Evolutionary conservation across 1,140 invertebrate genomes (phyloP).

Genomic region (Drosophila auraria): DNA sequence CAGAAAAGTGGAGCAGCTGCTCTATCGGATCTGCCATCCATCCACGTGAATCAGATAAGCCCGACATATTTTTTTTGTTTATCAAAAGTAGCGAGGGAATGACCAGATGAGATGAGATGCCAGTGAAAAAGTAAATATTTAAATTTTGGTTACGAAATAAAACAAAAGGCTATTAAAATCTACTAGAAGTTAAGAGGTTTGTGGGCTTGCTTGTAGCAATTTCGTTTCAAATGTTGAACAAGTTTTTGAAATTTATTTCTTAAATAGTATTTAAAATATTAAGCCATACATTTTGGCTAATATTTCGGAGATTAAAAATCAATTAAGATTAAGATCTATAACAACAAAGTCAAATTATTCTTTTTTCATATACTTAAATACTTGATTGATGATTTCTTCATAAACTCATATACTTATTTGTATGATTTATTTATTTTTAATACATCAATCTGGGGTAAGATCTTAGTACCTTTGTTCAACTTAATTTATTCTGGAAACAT

Average conservation of each 20-base stretch:
- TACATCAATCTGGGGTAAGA: background rate
- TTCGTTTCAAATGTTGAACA: background rate
- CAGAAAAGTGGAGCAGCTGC: constrained; percentile 39
- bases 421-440: background rate
- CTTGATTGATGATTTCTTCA: background rate
- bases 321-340: background rate
- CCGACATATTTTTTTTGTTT: constrained; percentile 15
- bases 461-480: background rate
- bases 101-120: constrained; percentile 25
- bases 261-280: background rate
- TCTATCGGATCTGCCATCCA: constrained; percentile 2
- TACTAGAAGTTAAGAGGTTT: background rate
- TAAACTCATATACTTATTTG: background rate
- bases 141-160: constrained; percentile 1
- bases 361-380: background rate
- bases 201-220: background rate
- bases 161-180: background rate
- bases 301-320: background rate
- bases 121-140: constrained; percentile 8
- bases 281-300: background rate
- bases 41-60: constrained; percentile 54
- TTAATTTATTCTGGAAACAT: constrained; percentile 15
- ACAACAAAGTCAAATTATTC: background rate
- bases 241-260: background rate
- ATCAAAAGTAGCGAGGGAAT: constrained; percentile 21